Conservation (phyloP, 2,797 vertebrate genomes). For the Notolepis coatsorum region DNA sequence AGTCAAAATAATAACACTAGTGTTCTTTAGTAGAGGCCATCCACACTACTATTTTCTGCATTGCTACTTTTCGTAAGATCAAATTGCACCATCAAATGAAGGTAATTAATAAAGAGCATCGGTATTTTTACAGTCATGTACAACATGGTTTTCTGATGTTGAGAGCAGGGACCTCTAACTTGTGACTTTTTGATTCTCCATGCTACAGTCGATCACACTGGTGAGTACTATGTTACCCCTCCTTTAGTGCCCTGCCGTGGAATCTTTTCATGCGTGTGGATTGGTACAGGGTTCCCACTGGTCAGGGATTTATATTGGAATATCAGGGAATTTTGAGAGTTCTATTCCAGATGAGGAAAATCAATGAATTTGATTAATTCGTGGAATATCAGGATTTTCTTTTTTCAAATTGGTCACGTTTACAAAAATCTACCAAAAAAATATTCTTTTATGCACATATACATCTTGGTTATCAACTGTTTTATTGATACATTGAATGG, state of each 20-base stretch:
- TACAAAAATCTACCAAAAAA: too few species aligned
- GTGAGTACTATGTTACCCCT: conserved; percentile 65
- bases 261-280: conserved; percentile 44
- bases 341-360: too few species aligned
- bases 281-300: conserved; percentile 8
- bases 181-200: conserved; percentile 78
- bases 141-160: conserved; percentile 4
- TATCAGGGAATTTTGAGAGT: too few species aligned
- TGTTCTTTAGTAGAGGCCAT: not conserved
- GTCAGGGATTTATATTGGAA: conserved; percentile 25
- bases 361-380: too few species aligned
- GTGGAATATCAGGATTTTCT: too few species aligned
- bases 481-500: too few species aligned
- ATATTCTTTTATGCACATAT: too few species aligned
- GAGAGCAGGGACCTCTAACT: conserved; percentile 64
- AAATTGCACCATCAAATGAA: not conserved
- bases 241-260: conserved; percentile 41
- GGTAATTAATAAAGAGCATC: not conserved
- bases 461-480: too few species aligned
- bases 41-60: not conserved
- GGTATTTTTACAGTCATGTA: conserved; percentile 21
- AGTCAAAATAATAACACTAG: too few species aligned
- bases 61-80: not conserved
- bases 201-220: conserved; percentile 83
- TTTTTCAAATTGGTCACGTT: too few species aligned